Conservation (phyloP, 2,797 vertebrate genomes). For the Rhinophrynus dorsalis region DNA sequence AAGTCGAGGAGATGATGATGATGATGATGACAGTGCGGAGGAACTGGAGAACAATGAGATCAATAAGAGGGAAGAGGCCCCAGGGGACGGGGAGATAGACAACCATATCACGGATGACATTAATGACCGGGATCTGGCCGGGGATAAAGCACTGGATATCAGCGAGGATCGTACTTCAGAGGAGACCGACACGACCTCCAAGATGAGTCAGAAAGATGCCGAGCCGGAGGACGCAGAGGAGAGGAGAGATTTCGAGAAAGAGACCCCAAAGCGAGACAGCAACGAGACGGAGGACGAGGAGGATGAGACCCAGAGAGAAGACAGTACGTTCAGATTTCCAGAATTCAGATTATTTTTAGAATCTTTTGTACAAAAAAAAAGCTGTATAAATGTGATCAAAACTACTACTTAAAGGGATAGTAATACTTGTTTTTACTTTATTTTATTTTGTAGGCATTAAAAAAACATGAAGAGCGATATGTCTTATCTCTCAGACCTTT, state of each 20-base stretch:
- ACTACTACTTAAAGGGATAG: no score
- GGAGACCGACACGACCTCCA: constrained; percentile 28
- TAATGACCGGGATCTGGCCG: constrained; percentile 7
- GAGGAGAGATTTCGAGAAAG: constrained; percentile 51
- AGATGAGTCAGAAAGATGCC: constrained; percentile 47
- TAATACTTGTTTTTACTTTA: no score
- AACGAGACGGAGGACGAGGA: constrained; percentile 53
- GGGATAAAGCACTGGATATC: constrained; percentile 2
- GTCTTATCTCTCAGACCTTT: no score
- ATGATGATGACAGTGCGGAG: constrained; percentile 5
- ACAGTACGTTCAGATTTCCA: constrained; percentile 56
- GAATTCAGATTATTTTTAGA: no score
- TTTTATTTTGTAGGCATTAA: no score
- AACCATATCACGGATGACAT: constrained; percentile 50
- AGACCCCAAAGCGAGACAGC: constrained; percentile 26
- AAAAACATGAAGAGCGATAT: no score
- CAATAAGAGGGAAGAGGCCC: constrained; percentile 26
- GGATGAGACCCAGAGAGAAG: constrained; percentile 58
- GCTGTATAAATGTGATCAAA: no score
- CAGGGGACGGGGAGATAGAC: constrained; percentile 40
- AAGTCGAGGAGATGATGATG: background rate
- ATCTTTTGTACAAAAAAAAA: no score
- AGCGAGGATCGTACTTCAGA: constrained; percentile 35
- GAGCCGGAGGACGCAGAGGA: constrained; percentile 51
- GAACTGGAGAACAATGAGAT: constrained; percentile 52